A percentile compares a stretch with the other conserved stretches of the same genome.
Evolutionary conservation across 2,113 vertebrate species (phyloP).

Genomic region (Upupa epops): DNA sequence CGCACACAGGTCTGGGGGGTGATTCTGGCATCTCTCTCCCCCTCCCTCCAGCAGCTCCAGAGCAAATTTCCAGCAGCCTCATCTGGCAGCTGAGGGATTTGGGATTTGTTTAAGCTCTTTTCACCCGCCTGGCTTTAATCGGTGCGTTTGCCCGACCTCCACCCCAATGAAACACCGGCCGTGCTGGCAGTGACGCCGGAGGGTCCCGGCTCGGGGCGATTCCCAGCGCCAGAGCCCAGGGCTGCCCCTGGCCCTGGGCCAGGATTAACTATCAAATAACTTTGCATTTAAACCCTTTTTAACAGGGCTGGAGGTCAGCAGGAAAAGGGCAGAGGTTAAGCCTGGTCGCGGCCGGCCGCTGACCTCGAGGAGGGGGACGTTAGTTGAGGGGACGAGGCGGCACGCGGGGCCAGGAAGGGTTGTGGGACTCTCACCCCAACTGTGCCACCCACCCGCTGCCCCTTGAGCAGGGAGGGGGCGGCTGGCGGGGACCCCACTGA

Average conservation of each 20-base stretch:
- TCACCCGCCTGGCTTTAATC: conserved; percentile 66
- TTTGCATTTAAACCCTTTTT: conserved; percentile 53
- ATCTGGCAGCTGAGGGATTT: conserved; percentile 63
- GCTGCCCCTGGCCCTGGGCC: background rate
- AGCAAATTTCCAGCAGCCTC: conserved; percentile 29
- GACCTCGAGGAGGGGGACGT: background rate
- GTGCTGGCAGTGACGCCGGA: background rate
- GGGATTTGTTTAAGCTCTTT: conserved; percentile 76
- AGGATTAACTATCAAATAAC: conserved; percentile 59
- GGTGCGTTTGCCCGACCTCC: conserved; percentile 63
- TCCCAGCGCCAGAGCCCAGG: conserved; percentile 38
- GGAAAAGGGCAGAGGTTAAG: conserved; percentile 36
- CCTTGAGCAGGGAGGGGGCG: accelerated
- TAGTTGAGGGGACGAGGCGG: background rate
- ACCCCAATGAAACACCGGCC: background rate
- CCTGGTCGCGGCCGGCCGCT: background rate
- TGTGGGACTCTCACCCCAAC: background rate
- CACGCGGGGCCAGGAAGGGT: background rate
- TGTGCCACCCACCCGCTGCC: background rate
- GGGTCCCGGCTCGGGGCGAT: background rate
- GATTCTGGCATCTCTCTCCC: background rate
- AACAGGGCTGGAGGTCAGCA: conserved; percentile 28
- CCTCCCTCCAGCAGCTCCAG: accelerated
- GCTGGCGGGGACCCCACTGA: accelerated
- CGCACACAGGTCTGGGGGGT: accelerated